Evolutionary conservation across 1,140 invertebrate species (phyloP).

Genomic region (Drosophila subobscura): DNA sequence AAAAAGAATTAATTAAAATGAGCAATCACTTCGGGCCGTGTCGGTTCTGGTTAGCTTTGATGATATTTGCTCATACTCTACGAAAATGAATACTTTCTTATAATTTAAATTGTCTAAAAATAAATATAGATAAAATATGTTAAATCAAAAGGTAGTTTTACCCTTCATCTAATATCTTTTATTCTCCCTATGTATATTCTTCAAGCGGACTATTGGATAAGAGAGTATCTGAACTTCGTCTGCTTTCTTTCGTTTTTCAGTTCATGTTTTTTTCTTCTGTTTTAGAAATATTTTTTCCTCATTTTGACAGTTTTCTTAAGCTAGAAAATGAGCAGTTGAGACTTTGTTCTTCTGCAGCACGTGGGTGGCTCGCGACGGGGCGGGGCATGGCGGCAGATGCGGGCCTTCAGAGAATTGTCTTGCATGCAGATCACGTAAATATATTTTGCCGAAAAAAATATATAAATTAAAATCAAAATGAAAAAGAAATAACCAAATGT

Average conservation of each 20-base stretch:
- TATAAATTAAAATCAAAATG: conserved; percentile 56
- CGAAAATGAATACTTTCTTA: conserved; percentile 12
- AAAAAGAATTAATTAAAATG: conserved; percentile 77
- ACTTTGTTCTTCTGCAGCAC: conserved; percentile 9
- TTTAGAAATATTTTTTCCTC: conserved; percentile 54
- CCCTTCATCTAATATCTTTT: no score
- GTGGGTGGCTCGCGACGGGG: conserved; percentile 37
- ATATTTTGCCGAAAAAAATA: conserved; percentile 57
- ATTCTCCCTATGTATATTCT: no score
- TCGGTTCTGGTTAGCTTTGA: conserved; percentile 21
- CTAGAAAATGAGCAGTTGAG: conserved; percentile 44
- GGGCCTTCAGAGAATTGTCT: conserved; percentile 48
- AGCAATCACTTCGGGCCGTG: conserved; percentile 50
- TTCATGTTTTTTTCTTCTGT: not conserved
- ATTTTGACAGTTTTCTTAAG: conserved; percentile 54
- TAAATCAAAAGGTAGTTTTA: no score
- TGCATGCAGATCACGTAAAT: conserved; percentile 71
- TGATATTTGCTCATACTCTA: conserved; percentile 22
- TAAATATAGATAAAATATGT: not conserved
- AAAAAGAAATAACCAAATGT: conserved; percentile 38
- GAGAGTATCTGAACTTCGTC: conserved; percentile 7
- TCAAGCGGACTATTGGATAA: no score
- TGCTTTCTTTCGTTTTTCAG: not conserved
- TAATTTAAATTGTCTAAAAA: no score
- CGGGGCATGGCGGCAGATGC: conserved; percentile 25